phyloP scores from a whole-genome alignment of 2,113 vertebrate species.

The Zosterops lateralis region DNA sequence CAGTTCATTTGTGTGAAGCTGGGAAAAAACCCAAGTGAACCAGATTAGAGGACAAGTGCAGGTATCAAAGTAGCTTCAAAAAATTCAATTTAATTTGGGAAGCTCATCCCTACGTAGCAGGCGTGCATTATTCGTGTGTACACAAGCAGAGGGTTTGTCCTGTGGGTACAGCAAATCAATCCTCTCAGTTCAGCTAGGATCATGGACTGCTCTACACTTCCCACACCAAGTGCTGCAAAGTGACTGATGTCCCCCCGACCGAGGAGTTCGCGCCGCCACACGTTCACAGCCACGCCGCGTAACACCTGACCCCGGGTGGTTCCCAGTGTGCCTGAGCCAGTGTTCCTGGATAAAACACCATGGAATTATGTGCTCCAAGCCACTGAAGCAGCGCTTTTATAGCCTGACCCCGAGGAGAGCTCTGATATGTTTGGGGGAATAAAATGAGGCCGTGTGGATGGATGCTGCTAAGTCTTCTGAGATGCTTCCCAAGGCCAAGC shows the following conservation, averaged over 20 bases:
- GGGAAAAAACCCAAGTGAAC: not conserved
- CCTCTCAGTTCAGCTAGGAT: not conserved
- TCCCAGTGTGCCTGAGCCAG: not conserved
- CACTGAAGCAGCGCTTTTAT: not conserved
- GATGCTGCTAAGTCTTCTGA: not conserved
- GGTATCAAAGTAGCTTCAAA: not conserved
- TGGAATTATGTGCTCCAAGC: not conserved
- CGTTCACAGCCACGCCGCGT: not conserved
- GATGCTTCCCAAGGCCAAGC: not conserved
- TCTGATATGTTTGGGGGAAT: not conserved
- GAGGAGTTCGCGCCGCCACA: not conserved
- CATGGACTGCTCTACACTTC: not conserved
- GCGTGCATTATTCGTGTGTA: not conserved
- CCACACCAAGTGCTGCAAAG: not conserved
- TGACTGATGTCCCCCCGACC: not conserved
- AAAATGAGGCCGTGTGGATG: not conserved
- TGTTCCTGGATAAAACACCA: not conserved
- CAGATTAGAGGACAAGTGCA: not conserved
- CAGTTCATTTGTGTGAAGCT: not conserved
- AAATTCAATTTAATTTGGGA: not conserved
- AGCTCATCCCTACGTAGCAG: not conserved
- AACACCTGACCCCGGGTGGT: not conserved
- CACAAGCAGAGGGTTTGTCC: not conserved
- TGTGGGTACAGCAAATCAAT: not conserved
- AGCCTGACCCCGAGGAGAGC: not conserved